phyloP scores from a whole-genome alignment of 2,888 invertebrate species.

The Cataglyphis livida region DNA sequence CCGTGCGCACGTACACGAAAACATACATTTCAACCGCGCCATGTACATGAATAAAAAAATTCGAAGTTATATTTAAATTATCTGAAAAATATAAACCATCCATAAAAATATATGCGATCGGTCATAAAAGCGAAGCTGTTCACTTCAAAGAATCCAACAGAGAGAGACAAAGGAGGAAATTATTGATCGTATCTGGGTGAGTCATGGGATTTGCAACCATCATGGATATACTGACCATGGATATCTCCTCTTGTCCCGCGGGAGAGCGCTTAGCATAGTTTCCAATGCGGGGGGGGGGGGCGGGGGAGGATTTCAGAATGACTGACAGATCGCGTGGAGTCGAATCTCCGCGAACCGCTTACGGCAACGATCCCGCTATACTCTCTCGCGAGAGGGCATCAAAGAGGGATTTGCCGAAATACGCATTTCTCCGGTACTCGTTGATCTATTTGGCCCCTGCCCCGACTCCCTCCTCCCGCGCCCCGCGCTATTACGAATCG shows the following conservation, averaged over 20 bases:
- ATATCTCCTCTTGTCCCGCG: not conserved
- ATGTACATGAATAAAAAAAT: not conserved
- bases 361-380: conserved; percentile 49
- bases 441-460: conserved; percentile 78
- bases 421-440: conserved; percentile 74
- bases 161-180: not conserved
- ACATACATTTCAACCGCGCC: not conserved
- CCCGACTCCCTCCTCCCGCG: conserved; percentile 16
- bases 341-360: conserved; percentile 46
- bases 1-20: not conserved
- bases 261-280: conserved; percentile 27
- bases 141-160: not conserved
- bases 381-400: not conserved
- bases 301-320: conserved; percentile 40
- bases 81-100: not conserved
- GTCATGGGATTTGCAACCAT: not conserved
- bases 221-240: conserved; percentile 17
- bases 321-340: conserved; percentile 40
- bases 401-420: conserved; percentile 29
- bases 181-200: not conserved
- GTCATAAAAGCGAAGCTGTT: not conserved
- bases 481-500: conserved; percentile 81
- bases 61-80: not conserved
- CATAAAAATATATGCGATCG: not conserved
- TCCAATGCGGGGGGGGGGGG: conserved; percentile 7